Evolutionary conservation across 2,888 invertebrate genomes (phyloP).

Genomic region (Protophormia terraenovae): DNA sequence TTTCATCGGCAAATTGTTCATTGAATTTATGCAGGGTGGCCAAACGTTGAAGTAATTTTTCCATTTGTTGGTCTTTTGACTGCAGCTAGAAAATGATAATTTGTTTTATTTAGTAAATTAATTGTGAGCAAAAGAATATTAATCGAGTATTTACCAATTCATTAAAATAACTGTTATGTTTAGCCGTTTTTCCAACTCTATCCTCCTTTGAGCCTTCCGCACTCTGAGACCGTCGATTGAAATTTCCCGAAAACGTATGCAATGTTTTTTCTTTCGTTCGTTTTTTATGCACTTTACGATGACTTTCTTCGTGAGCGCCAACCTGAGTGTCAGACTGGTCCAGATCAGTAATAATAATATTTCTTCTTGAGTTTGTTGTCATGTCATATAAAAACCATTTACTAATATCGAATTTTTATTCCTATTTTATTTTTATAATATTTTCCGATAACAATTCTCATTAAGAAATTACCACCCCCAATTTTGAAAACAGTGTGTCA

Average conservation of each 20-base stretch:
- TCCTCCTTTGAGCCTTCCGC: constrained; percentile 73
- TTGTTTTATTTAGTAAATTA: background rate
- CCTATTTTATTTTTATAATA: background rate
- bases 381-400: constrained; percentile 45
- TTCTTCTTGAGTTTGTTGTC: constrained; percentile 62
- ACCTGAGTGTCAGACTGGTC: constrained; percentile 74
- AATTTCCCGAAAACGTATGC: constrained; percentile 77
- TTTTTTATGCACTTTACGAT: constrained; percentile 61
- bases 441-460: background rate
- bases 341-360: constrained; percentile 77
- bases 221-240: constrained; percentile 77
- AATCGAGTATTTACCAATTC: constrained; percentile 72
- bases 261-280: constrained; percentile 67
- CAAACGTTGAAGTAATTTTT: constrained; percentile 85
- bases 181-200: constrained; percentile 30
- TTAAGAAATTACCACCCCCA: constrained; percentile 15
- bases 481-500: constrained; percentile 14
- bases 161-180: constrained; percentile 73
- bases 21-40: constrained; percentile 84
- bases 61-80: constrained; percentile 84
- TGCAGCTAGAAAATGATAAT: constrained; percentile 81
- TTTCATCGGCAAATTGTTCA: constrained; percentile 85
- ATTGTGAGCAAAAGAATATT: background rate
- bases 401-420: constrained; percentile 4
- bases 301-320: constrained; percentile 31